phyloP scores from a whole-genome alignment of 2,113 vertebrate genomes.

The Cochlearius cochlearius region DNA sequence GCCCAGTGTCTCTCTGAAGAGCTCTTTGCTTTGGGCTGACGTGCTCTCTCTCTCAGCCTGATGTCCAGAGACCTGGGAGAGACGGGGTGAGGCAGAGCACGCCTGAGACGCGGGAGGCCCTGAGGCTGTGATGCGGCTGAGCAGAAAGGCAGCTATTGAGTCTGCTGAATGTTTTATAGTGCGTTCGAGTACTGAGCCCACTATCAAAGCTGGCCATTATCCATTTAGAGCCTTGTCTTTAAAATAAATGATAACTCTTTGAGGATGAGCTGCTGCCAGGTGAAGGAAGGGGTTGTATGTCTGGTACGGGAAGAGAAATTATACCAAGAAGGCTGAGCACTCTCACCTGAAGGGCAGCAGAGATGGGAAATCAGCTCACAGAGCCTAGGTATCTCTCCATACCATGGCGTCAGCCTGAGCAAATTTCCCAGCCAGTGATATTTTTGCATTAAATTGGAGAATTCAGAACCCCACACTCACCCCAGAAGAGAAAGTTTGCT shows the following conservation, averaged over 20 bases:
- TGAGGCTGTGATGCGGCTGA: neutral
- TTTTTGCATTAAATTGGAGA: neutral
- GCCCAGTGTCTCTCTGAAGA: neutral
- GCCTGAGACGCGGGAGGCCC: neutral
- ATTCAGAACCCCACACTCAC: neutral
- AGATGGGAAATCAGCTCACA: neutral
- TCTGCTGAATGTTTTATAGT: slow-evolving; percentile 13
- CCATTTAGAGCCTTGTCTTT: slow-evolving; percentile 9
- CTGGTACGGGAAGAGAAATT: neutral
- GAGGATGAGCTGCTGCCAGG: neutral
- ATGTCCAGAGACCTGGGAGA: neutral
- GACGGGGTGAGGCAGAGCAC: neutral
- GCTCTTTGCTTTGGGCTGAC: neutral
- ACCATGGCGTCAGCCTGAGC: neutral
- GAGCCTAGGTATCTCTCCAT: neutral
- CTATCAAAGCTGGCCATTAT: neutral
- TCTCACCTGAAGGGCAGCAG: neutral
- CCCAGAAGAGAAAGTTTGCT: neutral
- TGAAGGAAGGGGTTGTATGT: neutral
- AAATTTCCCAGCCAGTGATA: neutral
- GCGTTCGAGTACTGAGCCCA: neutral
- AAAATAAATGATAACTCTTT: neutral
- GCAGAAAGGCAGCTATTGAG: neutral
- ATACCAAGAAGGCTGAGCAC: neutral
- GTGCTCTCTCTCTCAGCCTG: neutral